These are phyloP conservation scores for Diloba caeruleocephala DNA, from an alignment of 2,888 invertebrate genomes.

Conservation along the genomic window DNA sequence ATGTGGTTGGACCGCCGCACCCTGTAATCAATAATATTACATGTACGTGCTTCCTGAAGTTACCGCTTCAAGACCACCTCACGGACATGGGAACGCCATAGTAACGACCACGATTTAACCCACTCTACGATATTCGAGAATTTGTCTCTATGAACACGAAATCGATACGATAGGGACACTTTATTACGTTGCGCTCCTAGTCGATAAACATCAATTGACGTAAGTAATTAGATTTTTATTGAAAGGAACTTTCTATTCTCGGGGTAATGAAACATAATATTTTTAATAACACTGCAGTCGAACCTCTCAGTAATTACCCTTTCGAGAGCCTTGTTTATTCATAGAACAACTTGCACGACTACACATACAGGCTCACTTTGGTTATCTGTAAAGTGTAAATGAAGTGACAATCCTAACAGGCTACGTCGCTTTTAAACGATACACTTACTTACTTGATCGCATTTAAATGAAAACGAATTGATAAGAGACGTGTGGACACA, in stretches of 20 bases:
- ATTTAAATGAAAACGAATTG: constrained; percentile 65
- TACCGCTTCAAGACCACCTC: constrained; percentile 63
- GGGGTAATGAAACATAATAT: constrained; percentile 45
- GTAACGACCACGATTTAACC: constrained; percentile 46
- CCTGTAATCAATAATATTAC: constrained; percentile 88
- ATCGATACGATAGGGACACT: constrained; percentile 30
- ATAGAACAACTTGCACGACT: constrained; percentile 50
- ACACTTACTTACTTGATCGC: constrained; percentile 65
- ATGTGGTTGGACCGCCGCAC: constrained; percentile 82
- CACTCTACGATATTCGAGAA: constrained; percentile 30
- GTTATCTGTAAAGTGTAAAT: constrained; percentile 73
- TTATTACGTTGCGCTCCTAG: constrained; percentile 23
- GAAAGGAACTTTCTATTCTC: constrained; percentile 37
- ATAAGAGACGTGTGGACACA: constrained; percentile 55
- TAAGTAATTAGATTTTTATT: constrained; percentile 47
- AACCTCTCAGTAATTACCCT: constrained; percentile 18
- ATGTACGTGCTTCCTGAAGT: constrained; percentile 85
- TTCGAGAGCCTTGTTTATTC: constrained; percentile 56
- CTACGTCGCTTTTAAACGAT: constrained; percentile 59
- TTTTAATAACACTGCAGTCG: constrained; percentile 28
- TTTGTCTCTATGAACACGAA: constrained; percentile 35
- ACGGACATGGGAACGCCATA: constrained; percentile 57
- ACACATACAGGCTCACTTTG: constrained; percentile 53
- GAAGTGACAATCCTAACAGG: constrained; percentile 71
- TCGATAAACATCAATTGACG: constrained; percentile 35